Evolutionary conservation across 2,797 vertebrate genomes (phyloP).

Genomic region (Intellagama lesueurii): DNA sequence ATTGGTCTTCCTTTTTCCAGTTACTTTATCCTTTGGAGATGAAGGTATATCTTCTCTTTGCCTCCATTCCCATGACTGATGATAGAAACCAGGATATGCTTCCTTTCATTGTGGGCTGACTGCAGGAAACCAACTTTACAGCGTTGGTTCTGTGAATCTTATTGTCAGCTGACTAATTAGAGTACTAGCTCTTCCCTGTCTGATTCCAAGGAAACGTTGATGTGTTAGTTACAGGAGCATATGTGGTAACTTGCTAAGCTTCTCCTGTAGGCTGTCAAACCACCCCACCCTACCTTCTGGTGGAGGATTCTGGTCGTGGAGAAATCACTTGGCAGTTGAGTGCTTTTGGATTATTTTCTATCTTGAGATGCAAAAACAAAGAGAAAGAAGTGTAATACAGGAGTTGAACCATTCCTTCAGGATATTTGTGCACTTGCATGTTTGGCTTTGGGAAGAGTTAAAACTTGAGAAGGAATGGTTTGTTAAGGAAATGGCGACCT

Average conservation of each 20-base stretch:
- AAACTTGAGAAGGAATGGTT: neutral
- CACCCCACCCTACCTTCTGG: constrained; percentile 6
- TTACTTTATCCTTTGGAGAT: neutral
- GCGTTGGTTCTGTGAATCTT: neutral
- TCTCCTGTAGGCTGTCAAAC: constrained; percentile 3
- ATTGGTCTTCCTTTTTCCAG: neutral
- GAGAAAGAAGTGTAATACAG: neutral
- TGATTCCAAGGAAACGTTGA: neutral
- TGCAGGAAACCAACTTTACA: neutral
- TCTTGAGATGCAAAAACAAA: neutral
- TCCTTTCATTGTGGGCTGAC: neutral
- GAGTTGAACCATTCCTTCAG: neutral
- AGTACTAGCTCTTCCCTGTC: neutral
- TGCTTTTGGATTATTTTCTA: neutral
- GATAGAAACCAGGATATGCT: neutral
- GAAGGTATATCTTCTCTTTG: neutral
- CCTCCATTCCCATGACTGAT: neutral
- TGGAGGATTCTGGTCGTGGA: constrained; percentile 14
- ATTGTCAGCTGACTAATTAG: neutral
- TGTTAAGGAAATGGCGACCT: neutral
- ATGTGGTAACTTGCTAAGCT: constrained; percentile 25
- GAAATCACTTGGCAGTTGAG: constrained; percentile 2
- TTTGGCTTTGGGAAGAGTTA: neutral
- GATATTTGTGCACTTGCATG: neutral
- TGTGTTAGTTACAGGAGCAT: neutral